phyloP scores from a whole-genome alignment of 2,888 invertebrate species.

The Macrosiphum euphorbiae region DNA sequence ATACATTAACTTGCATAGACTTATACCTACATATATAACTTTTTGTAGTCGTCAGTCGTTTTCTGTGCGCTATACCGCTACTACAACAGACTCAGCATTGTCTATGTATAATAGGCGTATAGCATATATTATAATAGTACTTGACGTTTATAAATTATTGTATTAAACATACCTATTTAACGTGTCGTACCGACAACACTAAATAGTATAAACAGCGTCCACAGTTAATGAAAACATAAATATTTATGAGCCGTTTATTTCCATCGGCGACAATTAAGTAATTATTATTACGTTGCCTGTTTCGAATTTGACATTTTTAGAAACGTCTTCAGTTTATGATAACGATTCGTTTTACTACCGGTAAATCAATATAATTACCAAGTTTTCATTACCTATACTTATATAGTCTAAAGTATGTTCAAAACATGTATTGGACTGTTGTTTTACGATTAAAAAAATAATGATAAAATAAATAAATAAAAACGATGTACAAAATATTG shows the following conservation, averaged over 20 bases:
- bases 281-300: neutral
- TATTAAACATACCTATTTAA: constrained; percentile 1
- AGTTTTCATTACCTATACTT: neutral
- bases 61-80: neutral
- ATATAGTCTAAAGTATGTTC: too few relatives aligned
- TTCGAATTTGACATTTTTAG: neutral
- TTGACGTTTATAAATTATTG: constrained; percentile 26
- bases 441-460: neutral
- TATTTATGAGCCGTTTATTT: constrained; percentile 40
- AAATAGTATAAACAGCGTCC: neutral
- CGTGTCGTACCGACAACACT: neutral
- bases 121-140: neutral
- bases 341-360: neutral
- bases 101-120: neutral
- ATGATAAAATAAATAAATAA: neutral
- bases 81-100: neutral
- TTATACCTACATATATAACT: neutral
- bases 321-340: neutral
- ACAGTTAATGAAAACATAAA: constrained; percentile 1
- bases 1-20: neutral
- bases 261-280: neutral
- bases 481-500: neutral
- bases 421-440: neutral
- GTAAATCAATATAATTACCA: neutral
- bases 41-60: neutral